Evolutionary conservation across 1,140 invertebrate genomes (phyloP), one percentile per base, ranked within the genome.

Genomic region (Spodoptera frugiperda): DNA sequence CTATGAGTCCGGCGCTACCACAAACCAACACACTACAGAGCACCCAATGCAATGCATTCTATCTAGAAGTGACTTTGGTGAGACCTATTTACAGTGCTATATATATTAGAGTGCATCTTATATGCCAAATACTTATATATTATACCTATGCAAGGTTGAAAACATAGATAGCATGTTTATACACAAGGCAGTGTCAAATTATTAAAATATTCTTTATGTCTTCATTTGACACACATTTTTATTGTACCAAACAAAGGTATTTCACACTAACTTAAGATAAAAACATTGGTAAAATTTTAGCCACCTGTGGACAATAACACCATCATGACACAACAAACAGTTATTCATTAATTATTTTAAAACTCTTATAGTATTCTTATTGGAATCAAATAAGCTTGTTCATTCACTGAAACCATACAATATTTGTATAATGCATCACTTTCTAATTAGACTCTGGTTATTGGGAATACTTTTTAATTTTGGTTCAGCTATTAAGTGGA

Each of bases 31-130:
- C 94, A 97, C 97, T 79, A 97, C 97, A 84, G 98, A 99, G 94
- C 99, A 99, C 95, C 98, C 99, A 77, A 98, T 99, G 97, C 99
- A 99, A 95, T 99, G 98, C 93, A 99, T 99, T 87, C 96, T 99
- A 84, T 99, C 98, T 84, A 96, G 98, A 95, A 97, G 97, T 95
- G 98, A 99, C 95, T 98, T 98, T 96, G 98, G 97, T 98, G 95
- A 96, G 94, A 83, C 68, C 79, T 84, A 78, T 59, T 78, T 78
- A 72, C 72, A 76, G 19, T 65, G 10, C 57, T 76, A 81, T 73
- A 63, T 77, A 73, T 77, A 75, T 61, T 87, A 81, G 77, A 84
- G 80, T 86, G 85, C 71, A 80, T 84, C 82, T 78, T 78, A 76
- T 53, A 55, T 57, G 53, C 46, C 19, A 71, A 44, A 39, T 44